Base-by-base conservation (phyloP, 2,797 vertebrate genomes). In the Tadarida brasiliensis region DNA sequence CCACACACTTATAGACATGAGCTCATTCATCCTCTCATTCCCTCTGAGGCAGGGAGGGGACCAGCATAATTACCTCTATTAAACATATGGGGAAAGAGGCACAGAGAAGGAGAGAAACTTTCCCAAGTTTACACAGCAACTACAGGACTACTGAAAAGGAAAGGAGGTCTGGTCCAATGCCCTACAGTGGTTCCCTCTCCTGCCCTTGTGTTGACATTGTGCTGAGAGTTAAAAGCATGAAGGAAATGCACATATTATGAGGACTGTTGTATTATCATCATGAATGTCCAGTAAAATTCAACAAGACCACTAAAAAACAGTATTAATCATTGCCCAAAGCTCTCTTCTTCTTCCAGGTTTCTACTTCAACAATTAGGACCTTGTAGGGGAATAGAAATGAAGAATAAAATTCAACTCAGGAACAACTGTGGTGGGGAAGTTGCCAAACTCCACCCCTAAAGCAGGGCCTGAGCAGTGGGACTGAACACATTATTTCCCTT, bases 11-110 rank as follows among this genome's bases (percentile, higher is more conserved):
- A 59, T 49, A 97, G 95, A 95, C 97, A 91, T 95, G 94, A 97
- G 85, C 88, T 97, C 96, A 97, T 96, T 51, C 94, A 96, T 96
- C 95, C 92, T 89, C 90, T 95, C 90, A 47, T 61, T 81, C 86
- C 92, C 93, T 83, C 74, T 9, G 86, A 94, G 94, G 80, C 94
- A 68, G 88, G 92, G 94, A 96, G 89, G 78, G 83, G 85, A 95
- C 67, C 16, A 49, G 44, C 74, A 77, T 24, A 33, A 95, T 54
- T 51, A 54, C 83, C 70, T 90, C 73, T 80, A 16, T 49, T 80
- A 81, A 95, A 73, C 70, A 67, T 17, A 0, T 84, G 28, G 65
- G 56, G 14, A 28, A 67, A 33, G n/a, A 44, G 77, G 65, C 83
- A 84, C 87, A 96, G 97, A 96, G 88, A 70, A 81, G 56, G 80